Conservation (phyloP, 2,888 invertebrate genomes). For the Drosophila pegasa region DNA sequence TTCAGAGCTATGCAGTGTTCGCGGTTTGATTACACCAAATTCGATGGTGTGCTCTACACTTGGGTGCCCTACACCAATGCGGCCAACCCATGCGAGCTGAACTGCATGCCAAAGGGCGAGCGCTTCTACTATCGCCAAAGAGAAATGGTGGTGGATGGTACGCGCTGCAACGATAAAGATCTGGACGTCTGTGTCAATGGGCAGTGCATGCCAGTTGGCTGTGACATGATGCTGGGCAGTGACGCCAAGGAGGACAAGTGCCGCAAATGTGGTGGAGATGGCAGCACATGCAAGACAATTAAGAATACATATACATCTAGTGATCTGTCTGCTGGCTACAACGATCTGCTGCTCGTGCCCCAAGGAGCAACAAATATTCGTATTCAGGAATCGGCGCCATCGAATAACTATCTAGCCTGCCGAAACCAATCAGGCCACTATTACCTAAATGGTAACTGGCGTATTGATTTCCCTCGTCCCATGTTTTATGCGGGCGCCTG, state of each 20-base stretch:
- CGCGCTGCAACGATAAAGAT: slow-evolving; percentile 91
- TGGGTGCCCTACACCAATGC: slow-evolving; percentile 96
- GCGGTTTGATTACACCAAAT: slow-evolving; percentile 91
- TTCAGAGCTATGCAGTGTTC: slow-evolving; percentile 96
- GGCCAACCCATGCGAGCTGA: slow-evolving; percentile 96
- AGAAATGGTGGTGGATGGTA: slow-evolving; percentile 92
- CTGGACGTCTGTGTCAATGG: slow-evolving; percentile 98
- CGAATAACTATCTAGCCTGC: slow-evolving; percentile 96
- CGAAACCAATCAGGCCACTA: slow-evolving; percentile 93
- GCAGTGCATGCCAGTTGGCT: slow-evolving; percentile 96
- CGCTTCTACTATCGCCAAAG: slow-evolving; percentile 96
- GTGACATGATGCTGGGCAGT: slow-evolving; percentile 97
- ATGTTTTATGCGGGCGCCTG: slow-evolving; percentile 92
- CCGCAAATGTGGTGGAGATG: slow-evolving; percentile 96
- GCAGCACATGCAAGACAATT: slow-evolving; percentile 93
- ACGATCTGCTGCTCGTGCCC: slow-evolving; percentile 95
- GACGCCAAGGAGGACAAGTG: slow-evolving; percentile 94
- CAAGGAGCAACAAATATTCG: slow-evolving; percentile 96
- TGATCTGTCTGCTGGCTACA: slow-evolving; percentile 93
- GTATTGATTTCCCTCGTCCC: slow-evolving; percentile 94
- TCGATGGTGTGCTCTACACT: slow-evolving; percentile 92
- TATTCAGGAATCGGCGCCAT: slow-evolving; percentile 91
- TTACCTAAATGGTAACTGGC: slow-evolving; percentile 97
- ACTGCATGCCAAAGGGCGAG: slow-evolving; percentile 96
- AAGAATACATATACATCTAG: slow-evolving; percentile 89